These are phyloP conservation scores for Drosophila ogumai DNA, from an alignment of 1,140 invertebrate genomes.

Conservation along the genomic window DNA sequence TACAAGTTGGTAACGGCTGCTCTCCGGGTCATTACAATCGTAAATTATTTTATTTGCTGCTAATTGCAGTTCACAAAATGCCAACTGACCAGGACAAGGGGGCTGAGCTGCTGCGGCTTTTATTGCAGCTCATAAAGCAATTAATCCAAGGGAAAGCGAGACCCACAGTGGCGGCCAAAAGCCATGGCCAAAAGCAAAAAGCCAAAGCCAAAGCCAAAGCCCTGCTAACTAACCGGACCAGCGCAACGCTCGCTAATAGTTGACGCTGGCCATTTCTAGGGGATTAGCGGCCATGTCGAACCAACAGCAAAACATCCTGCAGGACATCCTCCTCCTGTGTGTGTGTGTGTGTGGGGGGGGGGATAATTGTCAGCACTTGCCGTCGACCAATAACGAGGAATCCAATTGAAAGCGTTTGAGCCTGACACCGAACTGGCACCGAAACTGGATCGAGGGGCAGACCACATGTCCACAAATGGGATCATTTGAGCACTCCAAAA, in stretches of 20 bases:
- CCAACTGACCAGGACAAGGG: constrained; percentile 25
- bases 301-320: constrained; percentile 26
- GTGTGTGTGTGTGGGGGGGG: constrained; percentile 5
- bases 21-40: constrained; percentile 65
- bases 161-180: not conserved
- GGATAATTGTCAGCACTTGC: constrained; percentile 64
- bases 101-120: constrained; percentile 40
- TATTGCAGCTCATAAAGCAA: constrained; percentile 81
- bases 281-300: constrained; percentile 60
- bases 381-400: constrained; percentile 50
- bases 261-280: constrained; percentile 56
- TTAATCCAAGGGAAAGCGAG: constrained; percentile 49
- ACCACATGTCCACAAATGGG: constrained; percentile 40
- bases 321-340: constrained; percentile 1
- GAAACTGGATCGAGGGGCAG: constrained; percentile 11
- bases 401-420: constrained; percentile 60
- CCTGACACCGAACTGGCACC: constrained; percentile 16
- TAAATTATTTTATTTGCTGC: constrained; percentile 84
- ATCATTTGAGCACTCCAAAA: constrained; percentile 9
- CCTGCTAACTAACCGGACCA: constrained; percentile 54
- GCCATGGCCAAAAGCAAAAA: constrained; percentile 15
- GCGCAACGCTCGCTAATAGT: constrained; percentile 58
- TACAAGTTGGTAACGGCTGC: constrained; percentile 57
- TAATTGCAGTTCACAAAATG: constrained; percentile 79
- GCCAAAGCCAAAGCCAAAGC: constrained; percentile 12